Evolutionary conservation across 1,140 invertebrate species (phyloP), one percentile per base, ranked within the genome.

Genomic region (Cataglyphis hispanica): DNA sequence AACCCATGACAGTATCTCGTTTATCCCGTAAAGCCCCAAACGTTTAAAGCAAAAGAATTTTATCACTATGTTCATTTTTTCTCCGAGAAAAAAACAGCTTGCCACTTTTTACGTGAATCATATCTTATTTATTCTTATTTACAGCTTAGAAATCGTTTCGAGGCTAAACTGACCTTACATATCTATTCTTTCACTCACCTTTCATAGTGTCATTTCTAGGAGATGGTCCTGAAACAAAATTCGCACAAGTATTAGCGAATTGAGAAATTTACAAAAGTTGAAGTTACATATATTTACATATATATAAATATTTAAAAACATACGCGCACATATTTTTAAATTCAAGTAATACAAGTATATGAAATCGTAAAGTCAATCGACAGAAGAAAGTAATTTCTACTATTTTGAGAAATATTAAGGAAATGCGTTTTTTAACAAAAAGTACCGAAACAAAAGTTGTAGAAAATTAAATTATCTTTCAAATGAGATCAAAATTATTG

Each of bases 201-300:
- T 92, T 94, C 93, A 94, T 94, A 86, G 87, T 94, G 93, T 80
- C 91, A 93, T 93, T 90, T 87, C 86, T 93, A 92, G 75, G 89
- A 86, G 90, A 85, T 85, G 84, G 74, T 90, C 89, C 92, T 93
- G 90, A 67, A 93, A 93, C 27, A 88, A 77, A 84, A 84, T 50
- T n/a, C 22, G 61, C 19, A 13, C 31, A 0, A 37, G n/a, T 53
- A 27, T 78, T 66, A 78, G 13, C 27, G n/a, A 37, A 37, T 46
- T 34, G 63, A 19, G 5, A 43, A 76, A 40, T 11, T 53, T 43
- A 13, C 31, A 43, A 25, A 31, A 56, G 27, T 25, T 13, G 11
- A 43, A 43, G 10, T 11, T 10, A 8, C n/a, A 43, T 2, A 43
- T 43, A 43, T 43, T 11, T 8, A 40, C 37, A 40, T 6, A 40